Evolutionary conservation across 2,113 vertebrate species (phyloP).

Genomic region (Elanus axillaris): DNA sequence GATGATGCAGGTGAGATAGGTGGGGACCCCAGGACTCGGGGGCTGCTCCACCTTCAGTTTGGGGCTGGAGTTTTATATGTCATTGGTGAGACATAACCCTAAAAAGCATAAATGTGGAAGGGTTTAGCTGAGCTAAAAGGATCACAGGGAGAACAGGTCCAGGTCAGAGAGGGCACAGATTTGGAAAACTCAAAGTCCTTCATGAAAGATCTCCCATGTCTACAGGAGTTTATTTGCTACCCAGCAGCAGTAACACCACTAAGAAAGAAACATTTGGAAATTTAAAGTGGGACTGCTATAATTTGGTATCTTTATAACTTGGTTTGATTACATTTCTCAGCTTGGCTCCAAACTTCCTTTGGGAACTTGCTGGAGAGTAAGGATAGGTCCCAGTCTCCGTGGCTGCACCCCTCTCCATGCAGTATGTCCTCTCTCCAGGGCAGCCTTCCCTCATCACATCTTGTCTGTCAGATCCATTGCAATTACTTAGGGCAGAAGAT

Average conservation of each 20-base stretch:
- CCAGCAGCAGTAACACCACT: not conserved
- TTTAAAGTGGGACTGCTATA: not conserved
- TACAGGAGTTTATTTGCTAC: not conserved
- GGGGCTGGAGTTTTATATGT: not conserved
- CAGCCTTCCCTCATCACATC: not conserved
- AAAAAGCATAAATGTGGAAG: not conserved
- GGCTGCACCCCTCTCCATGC: not conserved
- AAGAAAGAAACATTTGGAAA: not conserved
- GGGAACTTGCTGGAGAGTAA: not conserved
- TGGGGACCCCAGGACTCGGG: not conserved
- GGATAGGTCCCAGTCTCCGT: not conserved
- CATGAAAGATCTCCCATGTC: not conserved
- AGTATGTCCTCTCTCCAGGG: not conserved
- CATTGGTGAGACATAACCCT: not conserved
- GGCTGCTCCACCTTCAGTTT: not conserved
- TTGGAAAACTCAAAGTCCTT: not conserved
- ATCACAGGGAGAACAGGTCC: not conserved
- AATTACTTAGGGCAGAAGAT: conserved; percentile 12
- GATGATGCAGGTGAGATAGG: not conserved
- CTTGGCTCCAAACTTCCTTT: not conserved
- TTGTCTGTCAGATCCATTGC: not conserved
- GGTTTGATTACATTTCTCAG: not conserved
- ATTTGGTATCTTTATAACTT: not conserved
- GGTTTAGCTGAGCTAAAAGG: not conserved
- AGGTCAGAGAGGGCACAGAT: not conserved